Conservation (phyloP, 2,113 vertebrate genomes). For the Tachuris rubrigastra region DNA sequence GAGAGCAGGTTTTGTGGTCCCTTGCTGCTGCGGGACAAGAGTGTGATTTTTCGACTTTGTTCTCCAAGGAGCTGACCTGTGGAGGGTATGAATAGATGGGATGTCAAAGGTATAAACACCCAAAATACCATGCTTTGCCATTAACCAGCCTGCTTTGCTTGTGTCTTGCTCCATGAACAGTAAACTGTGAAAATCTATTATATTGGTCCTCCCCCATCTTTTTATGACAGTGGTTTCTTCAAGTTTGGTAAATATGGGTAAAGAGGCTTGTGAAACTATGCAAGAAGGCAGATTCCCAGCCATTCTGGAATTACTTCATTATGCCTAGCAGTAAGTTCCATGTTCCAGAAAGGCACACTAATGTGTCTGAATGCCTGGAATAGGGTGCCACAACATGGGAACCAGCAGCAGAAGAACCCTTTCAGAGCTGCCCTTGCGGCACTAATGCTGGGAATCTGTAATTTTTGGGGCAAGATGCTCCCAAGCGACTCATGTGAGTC, state of each 20-base stretch:
- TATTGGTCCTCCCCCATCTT: background rate
- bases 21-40: background rate
- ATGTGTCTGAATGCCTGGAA: background rate
- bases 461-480: background rate
- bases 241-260: background rate
- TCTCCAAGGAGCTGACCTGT: background rate
- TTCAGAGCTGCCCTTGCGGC: fast-evolving
- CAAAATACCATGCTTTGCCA: background rate
- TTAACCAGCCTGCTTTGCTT: background rate
- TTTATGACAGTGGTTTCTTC: background rate
- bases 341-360: background rate
- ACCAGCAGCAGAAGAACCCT: background rate
- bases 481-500: fast-evolving
- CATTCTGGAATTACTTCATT: background rate
- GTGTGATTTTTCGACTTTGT: background rate
- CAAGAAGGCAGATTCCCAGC: background rate
- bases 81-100: background rate
- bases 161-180: background rate
- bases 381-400: background rate
- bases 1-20: background rate
- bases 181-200: background rate
- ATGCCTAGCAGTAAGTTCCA: background rate
- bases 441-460: fast-evolving
- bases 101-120: background rate
- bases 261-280: background rate